A percentile compares a stretch with the other conserved stretches of the same genome.
These are phyloP conservation scores for Macrostomum lignano DNA, from an alignment of 1,140 invertebrate genomes.

Conservation along the genomic window DNA sequence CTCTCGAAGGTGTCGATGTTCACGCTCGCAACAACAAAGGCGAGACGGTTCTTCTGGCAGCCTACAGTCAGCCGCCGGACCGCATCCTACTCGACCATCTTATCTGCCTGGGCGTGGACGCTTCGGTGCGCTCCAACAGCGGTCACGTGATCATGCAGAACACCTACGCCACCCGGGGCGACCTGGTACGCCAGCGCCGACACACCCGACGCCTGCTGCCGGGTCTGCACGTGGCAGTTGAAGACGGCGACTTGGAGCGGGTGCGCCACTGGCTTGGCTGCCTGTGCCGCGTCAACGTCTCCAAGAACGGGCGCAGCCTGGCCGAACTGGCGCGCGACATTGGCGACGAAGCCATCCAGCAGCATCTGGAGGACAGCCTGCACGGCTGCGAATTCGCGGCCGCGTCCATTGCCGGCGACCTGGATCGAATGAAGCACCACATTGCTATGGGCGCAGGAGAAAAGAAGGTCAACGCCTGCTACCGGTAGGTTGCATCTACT, in stretches of 20 bases:
- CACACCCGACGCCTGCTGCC: conserved; percentile 8
- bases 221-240: conserved; percentile 10
- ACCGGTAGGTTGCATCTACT: too few relatives aligned
- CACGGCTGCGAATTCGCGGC: conserved; percentile 12
- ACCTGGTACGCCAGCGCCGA: conserved; percentile 8
- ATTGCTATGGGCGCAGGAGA: conserved; percentile 1
- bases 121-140: conserved; percentile 6
- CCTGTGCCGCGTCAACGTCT: conserved; percentile 9
- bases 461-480: background rate
- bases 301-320: conserved; percentile 8
- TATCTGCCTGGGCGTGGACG: conserved; percentile 10
- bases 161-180: conserved; percentile 9
- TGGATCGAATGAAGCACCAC: conserved; percentile 9
- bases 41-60: conserved; percentile 8
- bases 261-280: conserved; percentile 9
- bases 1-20: conserved; percentile 10
- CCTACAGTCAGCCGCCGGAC: conserved; percentile 6
- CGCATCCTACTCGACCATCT: conserved; percentile 9
- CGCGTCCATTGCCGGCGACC: conserved; percentile 10
- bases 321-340: conserved; percentile 8
- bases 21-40: conserved; percentile 9
- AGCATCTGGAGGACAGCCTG: conserved; percentile 8
- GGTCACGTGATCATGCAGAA: conserved; percentile 8
- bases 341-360: conserved; percentile 7
- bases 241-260: conserved; percentile 9